Base-by-base conservation (phyloP, 1,140 invertebrate genomes). In the Trachymyrmex cornetzi region DNA sequence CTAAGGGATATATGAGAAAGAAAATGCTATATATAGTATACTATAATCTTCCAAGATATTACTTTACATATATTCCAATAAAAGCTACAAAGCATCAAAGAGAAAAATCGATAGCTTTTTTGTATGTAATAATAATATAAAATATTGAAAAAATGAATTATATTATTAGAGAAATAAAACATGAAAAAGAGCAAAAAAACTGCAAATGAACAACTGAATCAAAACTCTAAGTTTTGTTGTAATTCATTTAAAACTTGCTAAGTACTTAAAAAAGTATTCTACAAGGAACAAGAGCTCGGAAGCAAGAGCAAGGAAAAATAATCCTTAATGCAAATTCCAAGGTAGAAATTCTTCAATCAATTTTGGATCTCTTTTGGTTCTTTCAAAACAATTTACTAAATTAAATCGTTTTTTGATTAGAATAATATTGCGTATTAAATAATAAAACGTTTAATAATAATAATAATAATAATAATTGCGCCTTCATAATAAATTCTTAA, bases 141-240 rank as follows among this genome's bases (percentile, higher is more conserved):
- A 16, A 19, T 34, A 22, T n/a, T 5, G 14, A 24, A 57, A 53
- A 64, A 53, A 63, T 9, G 11, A 44, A 12, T 30, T n/a, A 22
- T 22, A 22, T 22, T 63, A 38, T 30, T 50, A n/a, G 11, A 59
- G 16, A 30, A 50, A 9, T 14, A 2, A 50, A 50, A 14, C 3
- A 22, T 19, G 34, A 3, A 24, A 50, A 61, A 27, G 11, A 61
- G 6, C 11, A 22, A 75, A 75, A 75, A 34, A 38, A 53, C 16
- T 27, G 6, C 63, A 53, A 77, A 77, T 63, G 4, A 84, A 24
- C 64, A 30, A 81, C 3, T 19, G 61, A 72, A 72, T 69, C n/a
- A 81, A 72, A 82, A 57, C 6, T 16, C 11, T 69, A 55, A 38
- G 44, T 48, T 72, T 74, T 27, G 22, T 24, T 19, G 66, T 77